Percentiles rank a stretch among this genome's conserved stretches.
These are phyloP conservation scores for Caenorhabditis zanzibari DNA, from an alignment of 2,888 invertebrate genomes.

Conservation along the genomic window DNA sequence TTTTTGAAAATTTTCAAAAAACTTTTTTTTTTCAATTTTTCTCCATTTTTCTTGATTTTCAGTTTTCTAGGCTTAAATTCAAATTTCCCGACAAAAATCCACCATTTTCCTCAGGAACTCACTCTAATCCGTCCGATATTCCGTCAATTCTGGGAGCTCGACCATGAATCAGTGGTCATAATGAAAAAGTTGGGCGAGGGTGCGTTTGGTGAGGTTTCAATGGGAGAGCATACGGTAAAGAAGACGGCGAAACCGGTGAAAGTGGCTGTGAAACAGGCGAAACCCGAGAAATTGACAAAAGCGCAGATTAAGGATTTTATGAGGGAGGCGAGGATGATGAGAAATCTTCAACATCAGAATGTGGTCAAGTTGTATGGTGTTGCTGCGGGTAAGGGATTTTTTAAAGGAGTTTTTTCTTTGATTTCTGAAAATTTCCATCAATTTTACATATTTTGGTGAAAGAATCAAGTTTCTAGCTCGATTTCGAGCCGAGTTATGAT, in stretches of 20 bases:
- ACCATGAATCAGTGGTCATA: slow-evolving; percentile 70
- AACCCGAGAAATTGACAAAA: slow-evolving; percentile 69
- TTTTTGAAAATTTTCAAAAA: too few relatives aligned
- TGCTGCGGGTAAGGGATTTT: slow-evolving; percentile 48
- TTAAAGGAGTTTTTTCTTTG: not conserved
- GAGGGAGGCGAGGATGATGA: slow-evolving; percentile 74
- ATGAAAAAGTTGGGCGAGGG: slow-evolving; percentile 77
- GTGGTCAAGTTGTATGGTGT: slow-evolving; percentile 72
- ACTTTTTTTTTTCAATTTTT: too few relatives aligned
- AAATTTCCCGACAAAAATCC: too few relatives aligned
- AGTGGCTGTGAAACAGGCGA: slow-evolving; percentile 63
- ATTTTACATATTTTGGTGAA: too few relatives aligned
- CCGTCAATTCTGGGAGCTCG: slow-evolving; percentile 72
- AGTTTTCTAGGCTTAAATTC: too few relatives aligned
- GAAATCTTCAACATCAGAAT: slow-evolving; percentile 69
- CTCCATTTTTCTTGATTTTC: too few relatives aligned
- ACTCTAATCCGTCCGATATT: slow-evolving; percentile 61
- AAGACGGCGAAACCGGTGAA: slow-evolving; percentile 9
- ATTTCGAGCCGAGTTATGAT: too few relatives aligned
- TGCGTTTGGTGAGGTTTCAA: slow-evolving; percentile 75
- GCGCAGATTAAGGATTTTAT: slow-evolving; percentile 75
- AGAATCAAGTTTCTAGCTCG: too few relatives aligned
- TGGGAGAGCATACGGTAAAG: slow-evolving; percentile 1
- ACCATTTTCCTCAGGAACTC: slow-evolving; percentile 11
- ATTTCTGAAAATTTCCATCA: not conserved